phyloP scores from a whole-genome alignment of 2,888 invertebrate species.

The Camptogramma bilineatum region DNA sequence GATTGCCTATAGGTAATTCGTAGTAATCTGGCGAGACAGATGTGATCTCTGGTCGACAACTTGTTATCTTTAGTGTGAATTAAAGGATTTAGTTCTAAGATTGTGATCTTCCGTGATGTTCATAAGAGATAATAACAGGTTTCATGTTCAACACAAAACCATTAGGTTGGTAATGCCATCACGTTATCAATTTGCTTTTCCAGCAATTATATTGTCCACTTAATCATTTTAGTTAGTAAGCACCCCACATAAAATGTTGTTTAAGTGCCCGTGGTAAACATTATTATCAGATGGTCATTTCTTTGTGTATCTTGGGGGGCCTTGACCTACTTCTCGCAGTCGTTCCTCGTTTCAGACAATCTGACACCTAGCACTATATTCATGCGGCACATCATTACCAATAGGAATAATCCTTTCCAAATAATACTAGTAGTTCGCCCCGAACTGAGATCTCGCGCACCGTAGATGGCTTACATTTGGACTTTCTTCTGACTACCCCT shows the following conservation, averaged over 20 bases:
- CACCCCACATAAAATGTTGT: not conserved
- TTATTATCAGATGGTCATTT: slow-evolving; percentile 17
- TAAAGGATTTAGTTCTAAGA: slow-evolving; percentile 3
- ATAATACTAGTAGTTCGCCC: not conserved
- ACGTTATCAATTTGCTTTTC: slow-evolving; percentile 13
- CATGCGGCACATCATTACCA: slow-evolving; percentile 49
- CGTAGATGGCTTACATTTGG: too few relatives aligned
- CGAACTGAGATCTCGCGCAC: not conserved
- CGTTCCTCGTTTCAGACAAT: slow-evolving; percentile 14
- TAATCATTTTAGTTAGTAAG: not conserved
- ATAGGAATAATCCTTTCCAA: slow-evolving; percentile 4
- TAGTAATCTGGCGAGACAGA: slow-evolving; percentile 1
- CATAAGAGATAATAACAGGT: slow-evolving; percentile 2
- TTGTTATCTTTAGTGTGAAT: slow-evolving; percentile 10
- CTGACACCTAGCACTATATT: slow-evolving; percentile 55
- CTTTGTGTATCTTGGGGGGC: slow-evolving; percentile 22
- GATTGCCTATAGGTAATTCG: not conserved
- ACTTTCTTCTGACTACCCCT: too few relatives aligned
- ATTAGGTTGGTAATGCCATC: not conserved
- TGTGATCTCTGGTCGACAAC: slow-evolving; percentile 8
- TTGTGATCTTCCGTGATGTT: too few relatives aligned
- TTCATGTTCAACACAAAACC: slow-evolving; percentile 1
- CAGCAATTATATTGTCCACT: not conserved
- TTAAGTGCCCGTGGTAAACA: slow-evolving; percentile 4
- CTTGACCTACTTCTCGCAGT: slow-evolving; percentile 37